Percentiles rank a stretch among this genome's conserved stretches.
Conservation (phyloP, 2,797 vertebrate species). For the Coracias cyanogaster region DNA sequence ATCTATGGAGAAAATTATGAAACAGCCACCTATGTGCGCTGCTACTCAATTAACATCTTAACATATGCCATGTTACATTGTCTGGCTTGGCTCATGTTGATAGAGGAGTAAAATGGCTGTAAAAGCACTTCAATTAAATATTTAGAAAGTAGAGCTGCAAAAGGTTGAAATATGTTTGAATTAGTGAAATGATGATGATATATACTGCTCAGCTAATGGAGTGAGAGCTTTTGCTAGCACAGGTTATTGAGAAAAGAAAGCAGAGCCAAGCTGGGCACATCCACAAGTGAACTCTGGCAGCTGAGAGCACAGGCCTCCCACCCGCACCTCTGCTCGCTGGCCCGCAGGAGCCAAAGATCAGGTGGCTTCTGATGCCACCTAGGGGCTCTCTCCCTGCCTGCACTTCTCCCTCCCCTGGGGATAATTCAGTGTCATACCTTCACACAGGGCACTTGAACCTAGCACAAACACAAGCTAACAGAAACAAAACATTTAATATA, state of each 20-base stretch:
- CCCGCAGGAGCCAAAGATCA: background rate
- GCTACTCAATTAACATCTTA: conserved; percentile 67
- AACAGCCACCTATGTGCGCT: conserved; percentile 28
- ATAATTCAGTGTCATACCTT: background rate
- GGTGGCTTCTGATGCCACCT: conserved; percentile 60
- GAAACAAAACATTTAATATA: background rate
- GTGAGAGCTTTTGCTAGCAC: background rate
- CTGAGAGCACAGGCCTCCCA: background rate
- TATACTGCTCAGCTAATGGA: background rate
- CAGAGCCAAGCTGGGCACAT: fast-evolving
- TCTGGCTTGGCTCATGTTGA: conserved; percentile 41
- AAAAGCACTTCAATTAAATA: conserved; percentile 66
- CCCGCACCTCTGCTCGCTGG: background rate
- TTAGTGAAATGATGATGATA: background rate
- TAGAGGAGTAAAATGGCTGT: conserved; percentile 62
- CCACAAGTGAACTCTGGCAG: background rate
- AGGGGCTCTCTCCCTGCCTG: conserved; percentile 43
- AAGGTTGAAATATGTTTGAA: conserved; percentile 7
- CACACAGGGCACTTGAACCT: background rate
- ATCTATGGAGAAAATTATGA: conserved; percentile 60
- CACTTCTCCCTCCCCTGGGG: background rate
- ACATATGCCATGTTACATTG: conserved; percentile 52
- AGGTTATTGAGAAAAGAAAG: background rate
- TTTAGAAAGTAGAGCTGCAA: conserved; percentile 52
- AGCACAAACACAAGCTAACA: background rate